Base-by-base conservation (phyloP, 2,888 invertebrate genomes). In the Eulithis prunata region DNA sequence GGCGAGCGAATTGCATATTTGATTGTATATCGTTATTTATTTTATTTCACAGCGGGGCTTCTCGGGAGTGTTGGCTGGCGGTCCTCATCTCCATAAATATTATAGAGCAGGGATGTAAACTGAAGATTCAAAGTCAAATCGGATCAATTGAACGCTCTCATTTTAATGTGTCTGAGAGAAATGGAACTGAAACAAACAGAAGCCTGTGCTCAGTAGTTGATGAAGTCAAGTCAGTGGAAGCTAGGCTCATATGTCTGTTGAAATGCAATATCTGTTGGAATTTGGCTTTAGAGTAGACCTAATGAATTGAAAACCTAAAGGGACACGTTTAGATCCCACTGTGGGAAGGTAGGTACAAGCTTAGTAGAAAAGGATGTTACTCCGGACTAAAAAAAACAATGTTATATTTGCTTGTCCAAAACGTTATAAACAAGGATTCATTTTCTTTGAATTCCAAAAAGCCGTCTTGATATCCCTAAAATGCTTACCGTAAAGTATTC, bases 71-170 rank as follows among this genome's bases (percentile, higher is more conserved):
- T 84, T 82, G 80, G 79, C 77, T 82, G 79, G 78, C 78, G 79
- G 80, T 74, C 75, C 82, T 83, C 85, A 86, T 85, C 83, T 85
- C 79, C 80, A 84, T 84, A 84, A 78, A 80, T 82, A 79, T 78
- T 80, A 62, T 68, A 59, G 55, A 64, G 49, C 32, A 47, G 66
- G 70, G 57, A 62, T 59, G 49, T 55, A 32, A 57, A 51, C 13
- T 78, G 81, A 78, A 59, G 0, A 46, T 38, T 13, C 46, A 47
- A 54, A 61, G 45, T 46, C 12, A 11, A 12, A 53, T 7, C 47
- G 13, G 14, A 58, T 58, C 49, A 13, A 45, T n/a, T 13, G 46
- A 47, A 36, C 46, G 1, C 10, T 0, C 1, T 21, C 45, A 4
- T 21, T 21, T 49, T 49, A 21, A 46, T 46, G 7, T 21, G 13